phyloP scores from a whole-genome alignment of 2,797 vertebrate species.

The Liparis tanakae region DNA sequence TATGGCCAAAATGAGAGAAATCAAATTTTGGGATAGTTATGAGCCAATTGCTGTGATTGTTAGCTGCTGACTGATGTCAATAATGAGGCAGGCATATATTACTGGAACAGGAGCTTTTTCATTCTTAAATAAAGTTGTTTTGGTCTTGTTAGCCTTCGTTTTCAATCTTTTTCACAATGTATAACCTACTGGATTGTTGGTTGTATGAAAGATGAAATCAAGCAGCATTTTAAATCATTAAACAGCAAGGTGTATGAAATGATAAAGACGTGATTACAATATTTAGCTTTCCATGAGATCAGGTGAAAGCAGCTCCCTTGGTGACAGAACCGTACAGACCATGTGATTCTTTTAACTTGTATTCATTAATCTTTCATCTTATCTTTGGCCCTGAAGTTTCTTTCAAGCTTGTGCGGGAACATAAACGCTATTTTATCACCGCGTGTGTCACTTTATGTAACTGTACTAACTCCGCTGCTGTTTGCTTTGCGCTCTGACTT shows the following conservation, averaged over 20 bases:
- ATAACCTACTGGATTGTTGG: background rate
- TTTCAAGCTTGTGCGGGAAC: background rate
- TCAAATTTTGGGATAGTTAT: background rate
- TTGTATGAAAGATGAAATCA: constrained; percentile 12
- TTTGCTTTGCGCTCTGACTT: constrained; percentile 62
- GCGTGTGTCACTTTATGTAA: constrained; percentile 66
- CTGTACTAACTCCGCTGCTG: constrained; percentile 52
- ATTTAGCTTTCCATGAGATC: constrained; percentile 40
- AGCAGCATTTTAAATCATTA: background rate
- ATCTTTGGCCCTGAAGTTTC: background rate
- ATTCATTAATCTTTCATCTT: background rate
- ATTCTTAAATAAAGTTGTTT: background rate
- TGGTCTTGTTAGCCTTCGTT: background rate
- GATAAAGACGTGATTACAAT: constrained; percentile 27
- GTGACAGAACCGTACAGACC: background rate
- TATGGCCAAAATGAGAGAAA: background rate
- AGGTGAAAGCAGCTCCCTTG: background rate
- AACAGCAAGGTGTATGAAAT: background rate
- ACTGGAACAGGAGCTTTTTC: background rate
- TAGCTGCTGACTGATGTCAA: background rate
- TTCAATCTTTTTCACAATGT: background rate
- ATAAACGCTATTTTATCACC: constrained; percentile 45
- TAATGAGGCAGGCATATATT: background rate
- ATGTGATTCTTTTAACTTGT: background rate
- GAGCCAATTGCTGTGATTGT: background rate